Conservation (phyloP, 1,140 invertebrate species). For the Drosophila teissieri region DNA sequence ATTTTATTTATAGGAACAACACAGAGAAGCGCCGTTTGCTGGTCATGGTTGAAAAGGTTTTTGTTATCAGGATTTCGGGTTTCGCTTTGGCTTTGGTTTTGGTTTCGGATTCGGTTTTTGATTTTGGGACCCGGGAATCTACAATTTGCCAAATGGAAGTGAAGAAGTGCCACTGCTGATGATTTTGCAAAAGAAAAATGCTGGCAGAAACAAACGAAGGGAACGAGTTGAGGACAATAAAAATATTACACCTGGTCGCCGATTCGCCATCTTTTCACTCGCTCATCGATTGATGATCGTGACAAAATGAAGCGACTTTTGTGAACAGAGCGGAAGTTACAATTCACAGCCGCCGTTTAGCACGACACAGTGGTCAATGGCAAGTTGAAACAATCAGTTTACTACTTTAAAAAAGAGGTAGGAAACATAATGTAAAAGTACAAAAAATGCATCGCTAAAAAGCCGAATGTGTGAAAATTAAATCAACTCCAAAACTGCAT, state of each 20-base stretch:
- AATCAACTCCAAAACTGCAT: neutral
- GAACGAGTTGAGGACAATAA: slow-evolving; percentile 71
- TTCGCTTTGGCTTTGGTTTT: slow-evolving; percentile 23
- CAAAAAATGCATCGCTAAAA: too few relatives aligned
- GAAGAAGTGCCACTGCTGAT: slow-evolving; percentile 19
- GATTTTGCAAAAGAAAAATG: slow-evolving; percentile 54
- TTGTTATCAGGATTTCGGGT: slow-evolving; percentile 2
- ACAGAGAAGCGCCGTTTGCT: slow-evolving; percentile 19
- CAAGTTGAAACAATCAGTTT: neutral
- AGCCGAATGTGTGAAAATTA: too few relatives aligned
- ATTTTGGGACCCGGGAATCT: slow-evolving; percentile 12
- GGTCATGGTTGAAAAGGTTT: slow-evolving; percentile 53
- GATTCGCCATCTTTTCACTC: neutral
- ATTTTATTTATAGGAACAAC: slow-evolving; percentile 12
- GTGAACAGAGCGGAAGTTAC: slow-evolving; percentile 46
- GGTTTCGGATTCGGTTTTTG: slow-evolving; percentile 35
- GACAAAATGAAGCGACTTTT: slow-evolving; percentile 17
- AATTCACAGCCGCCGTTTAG: slow-evolving; percentile 7
- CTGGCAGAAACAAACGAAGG: slow-evolving; percentile 45
- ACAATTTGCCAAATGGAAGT: slow-evolving; percentile 37
- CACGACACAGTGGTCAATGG: slow-evolving; percentile 16
- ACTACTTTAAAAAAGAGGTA: too few relatives aligned
- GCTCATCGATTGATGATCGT: slow-evolving; percentile 40
- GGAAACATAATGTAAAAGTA: too few relatives aligned
- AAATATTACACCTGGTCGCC: slow-evolving; percentile 63